A percentile compares a stretch with the other conserved stretches of the same genome.
Conservation (phyloP, 2,113 vertebrate genomes). For the Campylomormyrus numenius region DNA sequence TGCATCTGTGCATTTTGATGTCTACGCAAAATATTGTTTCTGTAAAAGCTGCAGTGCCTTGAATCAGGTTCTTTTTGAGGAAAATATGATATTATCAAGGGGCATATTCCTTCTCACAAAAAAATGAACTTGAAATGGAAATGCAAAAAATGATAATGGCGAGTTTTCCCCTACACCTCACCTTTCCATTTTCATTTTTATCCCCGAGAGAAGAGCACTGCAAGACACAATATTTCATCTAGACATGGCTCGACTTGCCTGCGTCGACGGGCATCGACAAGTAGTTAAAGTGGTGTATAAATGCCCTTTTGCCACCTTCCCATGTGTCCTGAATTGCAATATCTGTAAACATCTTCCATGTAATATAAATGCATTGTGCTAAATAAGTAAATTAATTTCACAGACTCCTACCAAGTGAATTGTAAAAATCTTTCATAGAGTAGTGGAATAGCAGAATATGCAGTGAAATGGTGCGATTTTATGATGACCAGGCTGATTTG, state of each 20-base stretch:
- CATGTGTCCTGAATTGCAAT: neutral
- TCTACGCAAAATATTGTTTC: neutral
- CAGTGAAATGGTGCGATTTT: neutral
- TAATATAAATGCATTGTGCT: neutral
- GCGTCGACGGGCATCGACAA: neutral
- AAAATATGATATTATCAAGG: neutral
- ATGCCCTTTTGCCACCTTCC: neutral
- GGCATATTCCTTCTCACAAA: neutral
- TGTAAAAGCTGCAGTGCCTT: neutral
- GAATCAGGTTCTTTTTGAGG: neutral
- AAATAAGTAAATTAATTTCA: neutral
- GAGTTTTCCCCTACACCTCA: neutral
- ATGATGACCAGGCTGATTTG: neutral
- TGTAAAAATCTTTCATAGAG: neutral
- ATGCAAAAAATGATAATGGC: neutral
- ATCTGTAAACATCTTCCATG: neutral
- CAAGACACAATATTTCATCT: conserved; percentile 9
- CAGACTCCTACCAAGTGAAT: neutral
- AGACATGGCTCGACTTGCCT: neutral
- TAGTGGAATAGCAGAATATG: neutral
- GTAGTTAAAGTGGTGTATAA: neutral
- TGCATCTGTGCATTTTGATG: neutral
- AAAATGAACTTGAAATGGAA: neutral
- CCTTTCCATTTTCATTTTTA: conserved; percentile 11
- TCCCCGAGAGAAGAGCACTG: neutral